phyloP scores from a whole-genome alignment of 2,888 invertebrate species.

The Conus canariensis region DNA sequence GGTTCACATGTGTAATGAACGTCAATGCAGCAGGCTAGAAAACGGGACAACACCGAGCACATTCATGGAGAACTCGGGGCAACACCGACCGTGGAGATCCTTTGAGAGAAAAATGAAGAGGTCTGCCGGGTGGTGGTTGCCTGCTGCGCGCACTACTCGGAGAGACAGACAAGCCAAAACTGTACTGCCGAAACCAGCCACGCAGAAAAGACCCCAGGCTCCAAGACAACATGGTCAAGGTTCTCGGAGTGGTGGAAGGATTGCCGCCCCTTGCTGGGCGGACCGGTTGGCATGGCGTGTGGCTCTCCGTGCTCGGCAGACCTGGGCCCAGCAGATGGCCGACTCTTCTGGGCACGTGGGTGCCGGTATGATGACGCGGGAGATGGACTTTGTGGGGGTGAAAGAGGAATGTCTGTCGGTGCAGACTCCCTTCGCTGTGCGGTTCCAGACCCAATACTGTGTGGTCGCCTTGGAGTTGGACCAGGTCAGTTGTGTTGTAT shows the following conservation, averaged over 20 bases:
- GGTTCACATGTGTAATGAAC: background rate
- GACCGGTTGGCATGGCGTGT: background rate
- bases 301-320: background rate
- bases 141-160: background rate
- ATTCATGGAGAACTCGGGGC: background rate
- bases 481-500: slow-evolving; percentile 7
- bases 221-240: background rate
- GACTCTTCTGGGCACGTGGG: slow-evolving; percentile 18
- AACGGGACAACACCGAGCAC: background rate
- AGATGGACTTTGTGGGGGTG: background rate
- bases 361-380: background rate
- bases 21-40: background rate
- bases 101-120: background rate
- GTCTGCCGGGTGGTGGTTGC: background rate
- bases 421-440: background rate
- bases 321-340: slow-evolving; percentile 30
- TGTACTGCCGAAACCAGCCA: background rate
- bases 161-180: background rate
- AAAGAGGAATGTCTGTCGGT: background rate
- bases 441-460: slow-evolving; percentile 17
- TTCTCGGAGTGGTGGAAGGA: background rate
- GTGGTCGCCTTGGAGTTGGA: background rate
- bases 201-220: background rate
- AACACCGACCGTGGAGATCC: background rate
- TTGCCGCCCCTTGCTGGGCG: background rate